Percentiles rank a stretch among this genome's conserved stretches.
Evolutionary conservation across 1,140 invertebrate species (phyloP).

Genomic region (Venustaconcha ellipsiformis): DNA sequence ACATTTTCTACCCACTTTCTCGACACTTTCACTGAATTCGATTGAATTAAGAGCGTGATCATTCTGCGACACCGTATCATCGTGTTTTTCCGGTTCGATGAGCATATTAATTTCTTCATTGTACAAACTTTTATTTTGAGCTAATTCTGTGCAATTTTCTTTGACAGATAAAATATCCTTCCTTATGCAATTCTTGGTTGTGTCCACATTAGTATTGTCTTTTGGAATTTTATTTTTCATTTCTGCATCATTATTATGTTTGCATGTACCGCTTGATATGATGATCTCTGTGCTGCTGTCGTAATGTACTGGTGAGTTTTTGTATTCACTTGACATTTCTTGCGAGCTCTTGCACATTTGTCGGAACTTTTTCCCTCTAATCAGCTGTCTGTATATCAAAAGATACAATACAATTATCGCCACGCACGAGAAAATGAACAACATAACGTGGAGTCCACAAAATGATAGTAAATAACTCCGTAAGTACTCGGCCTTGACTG

Average conservation of each 20-base stretch:
- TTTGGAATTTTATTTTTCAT: not conserved
- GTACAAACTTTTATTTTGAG: constrained; percentile 2
- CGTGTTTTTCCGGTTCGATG: constrained; percentile 14
- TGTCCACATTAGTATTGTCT: not conserved
- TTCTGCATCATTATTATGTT: constrained; percentile 9
- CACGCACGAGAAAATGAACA: constrained; percentile 5
- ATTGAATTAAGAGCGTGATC: constrained; percentile 6
- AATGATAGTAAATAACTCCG: constrained; percentile 14
- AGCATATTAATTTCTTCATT: not conserved
- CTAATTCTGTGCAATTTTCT: not conserved
- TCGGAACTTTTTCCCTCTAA: constrained; percentile 11
- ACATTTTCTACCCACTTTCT: constrained; percentile 1
- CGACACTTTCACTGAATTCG: constrained; percentile 13
- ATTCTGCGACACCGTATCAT: constrained; percentile 10
- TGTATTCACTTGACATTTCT: no score
- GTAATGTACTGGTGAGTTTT: no score
- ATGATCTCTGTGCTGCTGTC: no score
- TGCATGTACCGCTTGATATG: constrained; percentile 5
- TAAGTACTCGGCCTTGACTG: not conserved
- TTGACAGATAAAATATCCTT: not conserved
- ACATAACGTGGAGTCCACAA: constrained; percentile 4
- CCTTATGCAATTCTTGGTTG: not conserved
- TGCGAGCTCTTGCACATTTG: not conserved
- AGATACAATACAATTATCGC: constrained; percentile 16
- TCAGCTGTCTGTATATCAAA: constrained; percentile 10